Base-by-base conservation (phyloP, 2,888 invertebrate genomes). In the Metacarcinus magister region DNA sequence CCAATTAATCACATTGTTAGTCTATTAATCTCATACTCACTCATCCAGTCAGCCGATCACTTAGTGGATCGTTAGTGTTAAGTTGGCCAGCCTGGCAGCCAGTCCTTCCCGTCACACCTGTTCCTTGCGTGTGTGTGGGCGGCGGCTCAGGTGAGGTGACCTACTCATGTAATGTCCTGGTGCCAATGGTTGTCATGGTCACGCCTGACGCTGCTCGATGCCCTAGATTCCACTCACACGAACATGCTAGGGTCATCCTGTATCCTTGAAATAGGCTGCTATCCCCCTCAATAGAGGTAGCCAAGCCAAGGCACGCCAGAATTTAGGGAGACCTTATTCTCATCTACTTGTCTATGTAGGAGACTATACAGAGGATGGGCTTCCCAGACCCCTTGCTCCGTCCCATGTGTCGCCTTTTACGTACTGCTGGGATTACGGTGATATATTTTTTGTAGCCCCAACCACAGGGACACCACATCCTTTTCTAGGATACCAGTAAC, bases 181-280 rank as follows among this genome's bases (percentile, higher is more conserved):
- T 19, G 39, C 8, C 8, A 28, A 28, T 10, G 39, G 87, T 87
- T 87, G 87, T 87, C 87, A 87, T 87, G 87, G 87, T 16, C 87
- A 92, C 92, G 54, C 54, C 19, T 5, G 48, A 48, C 92, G n/a
- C 60, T 43, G 43, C 46, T 75, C 67, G 39, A 43, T 93, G 46
- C 93, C 67, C 43, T 32, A 13, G 43, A 28, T 43, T 44, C n/a
- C 54, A 60, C 92, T 60, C 92, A 60, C 54, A 92, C 92, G 60
- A 54, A 92, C 32, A 92, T 60, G 60, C 92, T 39, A 39, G 39
- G 39, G 39, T 39, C 39, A 39, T 39, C 39, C 39, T 39, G 39
- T 39, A 39, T 39, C 39, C 39, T 39, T 39, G 39, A 2, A 39
- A 39, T 39, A 39, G 39, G 0, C 39, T 39, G 39, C 39, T 39